Evolutionary conservation across 92 coral and sea anemone species (phyloP).

Genomic region (Meandrina meandrites): DNA sequence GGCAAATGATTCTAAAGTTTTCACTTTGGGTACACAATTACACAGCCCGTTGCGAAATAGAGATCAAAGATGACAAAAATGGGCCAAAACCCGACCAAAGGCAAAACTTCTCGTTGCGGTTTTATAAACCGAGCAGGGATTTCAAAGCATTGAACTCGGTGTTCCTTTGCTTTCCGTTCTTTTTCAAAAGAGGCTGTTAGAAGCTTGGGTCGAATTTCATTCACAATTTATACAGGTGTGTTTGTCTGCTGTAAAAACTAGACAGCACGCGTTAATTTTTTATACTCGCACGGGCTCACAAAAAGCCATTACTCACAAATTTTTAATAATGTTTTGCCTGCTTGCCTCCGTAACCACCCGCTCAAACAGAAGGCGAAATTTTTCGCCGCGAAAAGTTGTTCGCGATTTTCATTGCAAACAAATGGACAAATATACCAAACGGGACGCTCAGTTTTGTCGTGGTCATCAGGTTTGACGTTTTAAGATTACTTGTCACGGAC

Average conservation of each 20-base stretch:
- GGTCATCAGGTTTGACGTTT: constrained; percentile 19
- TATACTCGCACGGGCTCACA: constrained; percentile 89
- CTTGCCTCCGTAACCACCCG: constrained; percentile 69
- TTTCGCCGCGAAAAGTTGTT: constrained; percentile 31
- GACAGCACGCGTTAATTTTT: constrained; percentile 99
- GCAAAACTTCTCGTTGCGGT: constrained; percentile 55
- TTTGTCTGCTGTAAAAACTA: constrained; percentile 92
- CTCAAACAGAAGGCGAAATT: constrained; percentile 21
- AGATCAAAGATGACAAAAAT: constrained; percentile 84
- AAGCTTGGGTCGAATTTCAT: constrained; percentile 73
- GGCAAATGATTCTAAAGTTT: constrained; percentile 86
- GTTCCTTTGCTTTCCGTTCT: constrained; percentile 54
- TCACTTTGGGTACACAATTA: constrained; percentile 82
- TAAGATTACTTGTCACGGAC: constrained; percentile 4
- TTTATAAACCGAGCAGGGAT: constrained; percentile 12
- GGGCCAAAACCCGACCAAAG: constrained; percentile 51
- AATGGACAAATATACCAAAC: constrained; percentile 22
- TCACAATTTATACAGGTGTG: constrained; percentile 90
- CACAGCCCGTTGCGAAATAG: constrained; percentile 77
- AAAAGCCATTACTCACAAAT: constrained; percentile 98
- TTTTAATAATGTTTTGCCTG: constrained; percentile 93
- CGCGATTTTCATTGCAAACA: constrained; percentile 24
- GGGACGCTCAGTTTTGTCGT: constrained; percentile 8
- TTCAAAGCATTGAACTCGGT: constrained; percentile 17
- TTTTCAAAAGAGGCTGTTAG: constrained; percentile 40